A percentile compares a stretch with the other conserved stretches of the same genome.
Conservation (phyloP, 2,888 invertebrate genomes). For the Cataglyphis cursor region DNA sequence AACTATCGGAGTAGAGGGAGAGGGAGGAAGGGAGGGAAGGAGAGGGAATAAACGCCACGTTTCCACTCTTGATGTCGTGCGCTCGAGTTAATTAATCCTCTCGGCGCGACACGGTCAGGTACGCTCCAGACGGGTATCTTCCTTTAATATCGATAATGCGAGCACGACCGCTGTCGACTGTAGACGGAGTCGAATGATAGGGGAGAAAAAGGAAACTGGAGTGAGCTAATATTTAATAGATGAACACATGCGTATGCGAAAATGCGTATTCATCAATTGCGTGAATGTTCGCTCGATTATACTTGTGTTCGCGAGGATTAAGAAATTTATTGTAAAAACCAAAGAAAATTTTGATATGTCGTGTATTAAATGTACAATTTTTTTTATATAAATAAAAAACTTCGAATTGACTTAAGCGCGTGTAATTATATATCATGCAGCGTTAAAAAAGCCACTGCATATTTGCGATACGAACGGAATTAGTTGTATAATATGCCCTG, state of each 20-base stretch:
- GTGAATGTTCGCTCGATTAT: constrained; percentile 30
- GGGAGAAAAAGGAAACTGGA: constrained; percentile 67
- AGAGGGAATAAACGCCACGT: constrained; percentile 74
- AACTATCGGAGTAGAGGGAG: constrained; percentile 38
- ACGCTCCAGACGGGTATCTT: constrained; percentile 76
- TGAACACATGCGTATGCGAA: constrained; percentile 46
- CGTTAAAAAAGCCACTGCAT: not conserved
- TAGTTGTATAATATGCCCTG: constrained; percentile 39
- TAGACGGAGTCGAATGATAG: constrained; percentile 61
- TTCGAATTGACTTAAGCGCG: not conserved
- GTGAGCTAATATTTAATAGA: constrained; percentile 72
- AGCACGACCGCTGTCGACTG: constrained; percentile 66
- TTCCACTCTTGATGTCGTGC: constrained; percentile 76
- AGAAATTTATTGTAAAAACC: not conserved
- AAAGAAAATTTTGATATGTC: not conserved
- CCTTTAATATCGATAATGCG: constrained; percentile 79
- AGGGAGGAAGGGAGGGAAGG: constrained; percentile 42
- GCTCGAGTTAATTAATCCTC: constrained; percentile 82
- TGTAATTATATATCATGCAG: not conserved
- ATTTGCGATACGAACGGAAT: constrained; percentile 7
- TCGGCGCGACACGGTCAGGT: constrained; percentile 76
- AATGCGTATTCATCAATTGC: not conserved
- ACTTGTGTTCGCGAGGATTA: not conserved
- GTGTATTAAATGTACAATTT: no score
- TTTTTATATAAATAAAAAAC: constrained; percentile 2